Percentiles rank a stretch among this genome's conserved stretches.
These are phyloP conservation scores for Trachymyrmex cornetzi DNA, from an alignment of 1,140 invertebrate genomes.

Conservation along the genomic window DNA sequence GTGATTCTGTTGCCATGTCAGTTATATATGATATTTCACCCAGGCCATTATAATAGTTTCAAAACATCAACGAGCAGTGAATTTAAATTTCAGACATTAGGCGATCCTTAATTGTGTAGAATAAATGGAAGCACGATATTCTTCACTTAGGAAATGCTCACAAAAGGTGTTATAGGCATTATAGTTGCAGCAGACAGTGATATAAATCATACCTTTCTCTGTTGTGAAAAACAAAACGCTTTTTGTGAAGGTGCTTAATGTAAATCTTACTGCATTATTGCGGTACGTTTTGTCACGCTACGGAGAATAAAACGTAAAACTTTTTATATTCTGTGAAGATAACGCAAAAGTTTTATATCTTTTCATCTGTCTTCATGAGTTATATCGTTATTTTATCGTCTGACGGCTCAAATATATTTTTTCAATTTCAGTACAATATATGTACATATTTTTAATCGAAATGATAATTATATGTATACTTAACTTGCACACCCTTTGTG, in stretches of 20 bases:
- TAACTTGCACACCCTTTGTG: background rate
- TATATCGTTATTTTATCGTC: background rate
- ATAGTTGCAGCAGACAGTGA: background rate
- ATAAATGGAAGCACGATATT: constrained; percentile 38
- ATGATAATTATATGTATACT: background rate
- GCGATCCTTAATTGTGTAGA: constrained; percentile 7
- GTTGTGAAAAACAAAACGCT: constrained; percentile 34
- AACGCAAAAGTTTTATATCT: constrained; percentile 25
- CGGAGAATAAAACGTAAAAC: constrained; percentile 2
- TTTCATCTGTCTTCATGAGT: background rate
- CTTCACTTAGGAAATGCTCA: background rate
- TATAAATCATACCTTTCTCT: constrained; percentile 12
- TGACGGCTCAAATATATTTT: background rate
- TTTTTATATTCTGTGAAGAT: background rate
- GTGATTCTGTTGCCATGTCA: constrained; percentile 9
- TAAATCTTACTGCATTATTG: constrained; percentile 38
- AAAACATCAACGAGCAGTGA: constrained; percentile 15
- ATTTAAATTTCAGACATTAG: constrained; percentile 34
- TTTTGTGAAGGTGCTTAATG: constrained; percentile 35
- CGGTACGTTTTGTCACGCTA: background rate
- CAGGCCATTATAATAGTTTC: background rate
- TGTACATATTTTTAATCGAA: background rate
- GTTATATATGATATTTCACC: background rate
- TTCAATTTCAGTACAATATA: background rate
- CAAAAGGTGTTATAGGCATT: constrained; percentile 20